These are phyloP conservation scores for Polypterus bichir DNA, from an alignment of 2,113 vertebrate genomes.

Conservation along the genomic window DNA sequence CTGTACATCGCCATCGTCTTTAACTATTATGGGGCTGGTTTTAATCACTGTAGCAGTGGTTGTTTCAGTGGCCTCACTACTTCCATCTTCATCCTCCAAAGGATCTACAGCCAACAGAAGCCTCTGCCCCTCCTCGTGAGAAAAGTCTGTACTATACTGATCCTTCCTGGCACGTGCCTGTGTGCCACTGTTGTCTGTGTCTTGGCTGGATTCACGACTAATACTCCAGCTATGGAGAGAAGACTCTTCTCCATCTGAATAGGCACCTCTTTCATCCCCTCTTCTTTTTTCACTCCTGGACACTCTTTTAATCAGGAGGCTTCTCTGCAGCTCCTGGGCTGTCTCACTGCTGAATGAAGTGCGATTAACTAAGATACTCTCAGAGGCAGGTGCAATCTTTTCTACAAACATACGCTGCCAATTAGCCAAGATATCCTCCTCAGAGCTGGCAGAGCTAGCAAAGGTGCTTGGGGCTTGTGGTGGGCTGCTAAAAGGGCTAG, in stretches of 20 bases:
- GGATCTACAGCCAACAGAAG: constrained; percentile 43
- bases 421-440: constrained; percentile 83
- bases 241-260: constrained; percentile 67
- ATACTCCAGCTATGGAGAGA: constrained; percentile 61
- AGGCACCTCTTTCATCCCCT: constrained; percentile 23
- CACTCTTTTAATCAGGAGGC: constrained; percentile 37
- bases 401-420: constrained; percentile 94
- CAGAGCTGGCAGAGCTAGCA: constrained; percentile 73
- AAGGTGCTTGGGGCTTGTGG: constrained; percentile 60
- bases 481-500: constrained; percentile 66
- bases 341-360: constrained; percentile 69
- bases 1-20: constrained; percentile 43
- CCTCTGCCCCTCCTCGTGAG: constrained; percentile 49
- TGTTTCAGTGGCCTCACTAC: constrained; percentile 27
- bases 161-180: constrained; percentile 43
- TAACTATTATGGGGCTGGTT: constrained; percentile 24
- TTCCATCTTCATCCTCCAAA: constrained; percentile 21
- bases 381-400: constrained; percentile 59
- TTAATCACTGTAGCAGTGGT: constrained; percentile 25
- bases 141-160: constrained; percentile 51
- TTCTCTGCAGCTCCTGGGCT: constrained; percentile 58
- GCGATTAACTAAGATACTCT: constrained; percentile 53
- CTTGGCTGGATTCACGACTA: constrained; percentile 64
- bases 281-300: constrained; percentile 12
- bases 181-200: constrained; percentile 53